Base-by-base conservation (phyloP, 1,140 invertebrate species). In the Pantala flavescens region DNA sequence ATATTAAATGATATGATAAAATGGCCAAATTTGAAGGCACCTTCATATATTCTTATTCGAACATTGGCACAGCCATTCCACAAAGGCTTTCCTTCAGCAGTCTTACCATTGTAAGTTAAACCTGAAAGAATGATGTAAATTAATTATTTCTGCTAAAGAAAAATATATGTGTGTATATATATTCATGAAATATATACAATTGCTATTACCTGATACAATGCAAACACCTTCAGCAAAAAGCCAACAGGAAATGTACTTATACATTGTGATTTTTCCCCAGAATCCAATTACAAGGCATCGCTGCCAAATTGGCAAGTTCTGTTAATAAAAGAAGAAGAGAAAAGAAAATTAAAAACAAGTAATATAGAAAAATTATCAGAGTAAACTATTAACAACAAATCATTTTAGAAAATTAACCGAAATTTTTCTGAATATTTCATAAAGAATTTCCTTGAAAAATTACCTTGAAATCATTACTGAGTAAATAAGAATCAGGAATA, bases 161-260 rank as follows among this genome's bases (percentile, higher is more conserved):
- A n/a, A n/a, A n/a, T n/a, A n/a, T n/a, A n/a, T n/a, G n/a, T 55
- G n/a, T 77, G 70, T 74, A 71, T 5, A 76, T 75, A 71, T 55
- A 49, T 70, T 36, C 28, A 36, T 36, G 3, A 24, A 14, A 21
- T 73, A 11, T 43, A 43, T 75, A 75, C 19, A 75, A 21, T 75
- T 7, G 14, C 70, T 16, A 21, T 12, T 82, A 91, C 90, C 88
- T 77, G 87, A 84, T 55, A 86, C 78, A 75, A 88, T 89, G 78
- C 88, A 87, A 75, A 88, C 88, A 80, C 93, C 93, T 86, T 96
- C 93, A 19, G 93, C 88, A 14, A 98, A 84, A 11, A 98, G 84
- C 96, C 96, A 98, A 80, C 91, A 93, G 7, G 91, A 91, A 21
- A 98, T 90, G 79, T 98, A 98, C 83, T 97, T 97, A 80, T 94